Percentiles rank a stretch among this genome's conserved stretches.
phyloP scores from a whole-genome alignment of 2,113 vertebrate genomes.

The Copsychus sechellarum region DNA sequence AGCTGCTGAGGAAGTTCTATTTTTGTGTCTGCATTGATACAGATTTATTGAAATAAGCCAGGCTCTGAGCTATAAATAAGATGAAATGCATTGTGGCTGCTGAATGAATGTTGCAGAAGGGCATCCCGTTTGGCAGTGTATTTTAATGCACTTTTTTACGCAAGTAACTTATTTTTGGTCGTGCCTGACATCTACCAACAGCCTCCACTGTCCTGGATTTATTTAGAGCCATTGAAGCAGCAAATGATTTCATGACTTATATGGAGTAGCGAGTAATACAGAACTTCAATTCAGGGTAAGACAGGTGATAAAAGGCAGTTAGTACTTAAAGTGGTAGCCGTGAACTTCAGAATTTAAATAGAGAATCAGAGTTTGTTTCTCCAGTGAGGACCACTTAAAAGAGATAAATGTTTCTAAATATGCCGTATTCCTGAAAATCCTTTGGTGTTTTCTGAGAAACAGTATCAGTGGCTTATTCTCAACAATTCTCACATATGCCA shows the following conservation, averaged over 20 bases:
- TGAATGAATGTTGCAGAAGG: slow-evolving; percentile 15
- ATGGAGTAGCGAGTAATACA: not conserved
- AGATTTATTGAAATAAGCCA: not conserved
- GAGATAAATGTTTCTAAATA: not conserved
- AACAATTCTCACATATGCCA: not conserved
- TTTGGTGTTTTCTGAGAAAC: not conserved
- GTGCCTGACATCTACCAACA: not conserved
- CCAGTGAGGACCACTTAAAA: not conserved
- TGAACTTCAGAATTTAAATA: not conserved
- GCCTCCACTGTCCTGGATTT: not conserved
- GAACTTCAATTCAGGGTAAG: not conserved
- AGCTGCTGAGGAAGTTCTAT: not conserved
- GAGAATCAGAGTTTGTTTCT: not conserved
- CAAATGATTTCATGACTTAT: not conserved
- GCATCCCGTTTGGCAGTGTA: not conserved
- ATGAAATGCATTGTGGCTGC: not conserved
- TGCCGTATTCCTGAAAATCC: not conserved
- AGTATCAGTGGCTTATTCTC: not conserved
- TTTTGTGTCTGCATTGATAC: not conserved
- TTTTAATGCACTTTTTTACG: not conserved
- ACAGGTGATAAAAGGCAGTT: not conserved
- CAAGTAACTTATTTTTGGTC: not conserved
- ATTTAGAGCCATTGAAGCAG: not conserved
- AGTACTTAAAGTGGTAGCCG: not conserved
- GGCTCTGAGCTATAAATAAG: not conserved